Conservation (phyloP, 1,140 invertebrate species). For the Drosophila ironensis region DNA sequence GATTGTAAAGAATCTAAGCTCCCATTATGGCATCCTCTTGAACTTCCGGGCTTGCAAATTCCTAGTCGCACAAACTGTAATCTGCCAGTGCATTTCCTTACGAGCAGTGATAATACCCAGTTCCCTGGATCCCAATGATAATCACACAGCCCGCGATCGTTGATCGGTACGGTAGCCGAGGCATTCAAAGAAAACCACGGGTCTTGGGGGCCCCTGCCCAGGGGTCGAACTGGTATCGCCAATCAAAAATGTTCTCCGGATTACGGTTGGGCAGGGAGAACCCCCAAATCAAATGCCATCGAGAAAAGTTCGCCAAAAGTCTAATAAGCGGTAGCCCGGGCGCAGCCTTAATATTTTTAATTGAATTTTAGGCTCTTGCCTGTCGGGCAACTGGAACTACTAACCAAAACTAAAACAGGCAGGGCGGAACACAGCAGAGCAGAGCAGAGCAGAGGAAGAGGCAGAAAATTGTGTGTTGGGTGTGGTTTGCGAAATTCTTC, state of each 20-base stretch:
- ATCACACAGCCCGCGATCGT: slow-evolving; percentile 5
- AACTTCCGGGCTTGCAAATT: too few relatives aligned
- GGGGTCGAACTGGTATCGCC: slow-evolving; percentile 15
- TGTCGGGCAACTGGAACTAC: slow-evolving; percentile 13
- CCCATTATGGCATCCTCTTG: too few relatives aligned
- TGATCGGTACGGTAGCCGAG: slow-evolving; percentile 37
- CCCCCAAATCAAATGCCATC: slow-evolving; percentile 35
- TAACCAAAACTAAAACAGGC: neutral
- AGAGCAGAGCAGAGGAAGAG: too few relatives aligned
- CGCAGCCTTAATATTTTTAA: slow-evolving; percentile 43
- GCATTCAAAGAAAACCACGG: slow-evolving; percentile 16
- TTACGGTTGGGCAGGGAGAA: slow-evolving; percentile 7
- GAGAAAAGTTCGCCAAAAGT: slow-evolving; percentile 37
- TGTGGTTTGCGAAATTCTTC: slow-evolving; percentile 48
- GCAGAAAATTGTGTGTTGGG: slow-evolving; percentile 29
- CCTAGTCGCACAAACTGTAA: too few relatives aligned
- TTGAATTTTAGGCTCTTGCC: slow-evolving; percentile 43
- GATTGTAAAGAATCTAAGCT: too few relatives aligned
- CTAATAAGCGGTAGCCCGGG: slow-evolving; percentile 44
- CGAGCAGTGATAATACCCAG: slow-evolving; percentile 17
- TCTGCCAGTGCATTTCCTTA: too few relatives aligned
- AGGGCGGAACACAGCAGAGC: neutral
- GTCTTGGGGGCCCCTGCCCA: neutral
- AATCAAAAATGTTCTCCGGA: slow-evolving; percentile 29
- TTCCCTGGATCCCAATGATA: slow-evolving; percentile 9